Base-by-base conservation (phyloP, 1,140 invertebrate genomes). In the Drosophila sp. region DNA sequence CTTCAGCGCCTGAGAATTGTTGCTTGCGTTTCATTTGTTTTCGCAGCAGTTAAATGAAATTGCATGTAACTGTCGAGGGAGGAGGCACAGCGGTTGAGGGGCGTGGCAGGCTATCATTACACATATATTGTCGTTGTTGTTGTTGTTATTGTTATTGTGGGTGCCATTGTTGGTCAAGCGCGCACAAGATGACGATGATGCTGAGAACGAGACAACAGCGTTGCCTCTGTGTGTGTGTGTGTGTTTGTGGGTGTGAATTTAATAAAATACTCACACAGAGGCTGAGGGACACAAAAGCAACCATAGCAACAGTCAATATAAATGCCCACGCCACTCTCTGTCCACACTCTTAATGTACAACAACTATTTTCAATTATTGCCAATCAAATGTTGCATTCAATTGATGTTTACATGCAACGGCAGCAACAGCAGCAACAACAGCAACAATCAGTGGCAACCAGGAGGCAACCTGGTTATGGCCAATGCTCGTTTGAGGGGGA, bases 291-390 rank as follows among this genome's bases (percentile, higher is more conserved):
- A 69, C 81, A 80, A 86, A 84, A 73, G 84, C 66, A 70, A 74
- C 32, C 76, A 89, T 89, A 80, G 67, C 84, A 89, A 89, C 79
- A 75, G 70, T 74, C 71, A 75, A 80, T 78, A 73, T 61, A 67
- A 74, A 71, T 50, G 51, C 59, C 29, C 50, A 21, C 14, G 3
- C 6, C 21, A 34, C 5, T 9, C 8, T 0, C 2, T 11, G 48
- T 38, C 41, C 9, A n/a, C 50, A 53, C 70, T 72, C 78, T 83
- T 87, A 82, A 79, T 83, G 79, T 79, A 76, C 83, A 84, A 89
- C 80, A 89, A 90, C 84, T 86, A 84, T 89, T 90, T 84, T 90
- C 89, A 90, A 90, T 90, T 90, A 90, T 90, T 90, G 83, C 89
- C 89, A 90, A 90, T 90, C 89, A 90, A 89, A 90, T 90, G 89